Evolutionary conservation across 37 sponge, comb jelly and placozoan species (phyloP), one percentile per base, ranked within the genome.

Genomic region (Beroe forskalii): DNA sequence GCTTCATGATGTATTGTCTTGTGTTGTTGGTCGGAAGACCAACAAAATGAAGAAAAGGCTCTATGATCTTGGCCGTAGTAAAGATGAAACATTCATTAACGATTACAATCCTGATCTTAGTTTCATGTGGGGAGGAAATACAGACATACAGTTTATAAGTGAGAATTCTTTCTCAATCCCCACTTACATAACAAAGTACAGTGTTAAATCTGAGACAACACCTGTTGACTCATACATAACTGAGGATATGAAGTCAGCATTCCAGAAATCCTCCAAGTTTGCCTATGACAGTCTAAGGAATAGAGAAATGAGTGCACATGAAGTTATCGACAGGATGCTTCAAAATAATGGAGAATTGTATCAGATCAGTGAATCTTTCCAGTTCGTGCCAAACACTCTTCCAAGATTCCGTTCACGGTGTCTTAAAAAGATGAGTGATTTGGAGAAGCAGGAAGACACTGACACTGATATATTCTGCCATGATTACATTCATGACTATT

Each of bases 1-100:
- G 19, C 76, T 72, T 35, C 76, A 36, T 22, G 76, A 72, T 72
- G 76, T 72, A 38, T 20, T 72, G 38, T 72, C 76, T 20, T 38
- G 40, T 37, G 38, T 72, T 32, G 76, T 72, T 3, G 76, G 40
- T 20, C 38, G 76, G 40, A 38, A 20, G 40, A 12, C 76, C 6
- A 32, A 36, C 1, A 72, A 37, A 33, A 38, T 72, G 40, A 72
- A 37, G 23, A 72, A 72, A 22, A 17, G 76, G 76, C 40, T 72
- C 8, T 72, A 72, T 37, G 40, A 72, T 20, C 40, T 72, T 17
- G 40, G 19, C 4, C 76, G 76, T 23, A 33, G 4, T 8, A 37
- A 36, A 27, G 76, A 72, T 20, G 76, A 72, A 36, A 3, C 1
- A 20, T 38, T 32, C 40, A 72, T 72, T 38, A 72, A 72, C 30